phyloP scores from a whole-genome alignment of 2,888 invertebrate genomes.

The Dynastes tityus region DNA sequence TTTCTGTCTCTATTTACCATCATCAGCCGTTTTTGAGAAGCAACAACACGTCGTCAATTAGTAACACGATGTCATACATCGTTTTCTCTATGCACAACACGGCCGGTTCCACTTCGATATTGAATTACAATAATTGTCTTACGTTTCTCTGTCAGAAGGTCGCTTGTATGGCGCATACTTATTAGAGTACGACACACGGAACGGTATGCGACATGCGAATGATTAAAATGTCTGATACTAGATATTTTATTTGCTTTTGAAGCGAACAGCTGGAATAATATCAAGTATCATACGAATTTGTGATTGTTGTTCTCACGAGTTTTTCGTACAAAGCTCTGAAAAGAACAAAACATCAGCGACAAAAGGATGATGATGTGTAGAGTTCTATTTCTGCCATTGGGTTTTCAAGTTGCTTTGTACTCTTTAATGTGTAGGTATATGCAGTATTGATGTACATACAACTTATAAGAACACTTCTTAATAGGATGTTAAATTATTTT shows the following conservation, averaged over 20 bases:
- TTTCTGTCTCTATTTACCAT: too few species aligned
- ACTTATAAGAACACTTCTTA: too few species aligned
- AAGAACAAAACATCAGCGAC: too few species aligned
- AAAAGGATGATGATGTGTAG: not conserved
- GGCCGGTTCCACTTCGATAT: constrained; percentile 13
- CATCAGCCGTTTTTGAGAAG: too few species aligned
- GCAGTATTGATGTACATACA: too few species aligned
- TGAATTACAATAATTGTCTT: constrained; percentile 16
- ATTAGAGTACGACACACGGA: constrained; percentile 11
- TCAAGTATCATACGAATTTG: constrained; percentile 25
- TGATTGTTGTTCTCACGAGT: constrained; percentile 1
- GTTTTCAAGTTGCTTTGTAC: too few species aligned
- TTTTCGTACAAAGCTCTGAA: not conserved
- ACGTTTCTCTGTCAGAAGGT: not conserved
- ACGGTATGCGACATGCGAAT: not conserved
- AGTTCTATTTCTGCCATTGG: too few species aligned
- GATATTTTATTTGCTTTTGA: constrained; percentile 28
- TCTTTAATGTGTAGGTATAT: too few species aligned
- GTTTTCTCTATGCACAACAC: not conserved
- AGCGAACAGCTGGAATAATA: constrained; percentile 1
- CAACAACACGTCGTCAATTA: constrained; percentile 7
- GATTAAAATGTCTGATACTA: not conserved
- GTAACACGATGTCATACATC: constrained; percentile 13
- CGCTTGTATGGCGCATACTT: constrained; percentile 1
- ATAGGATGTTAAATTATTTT: too few species aligned